phyloP scores from a whole-genome alignment of 2,888 invertebrate genomes.

The Prenolepis imparis region DNA sequence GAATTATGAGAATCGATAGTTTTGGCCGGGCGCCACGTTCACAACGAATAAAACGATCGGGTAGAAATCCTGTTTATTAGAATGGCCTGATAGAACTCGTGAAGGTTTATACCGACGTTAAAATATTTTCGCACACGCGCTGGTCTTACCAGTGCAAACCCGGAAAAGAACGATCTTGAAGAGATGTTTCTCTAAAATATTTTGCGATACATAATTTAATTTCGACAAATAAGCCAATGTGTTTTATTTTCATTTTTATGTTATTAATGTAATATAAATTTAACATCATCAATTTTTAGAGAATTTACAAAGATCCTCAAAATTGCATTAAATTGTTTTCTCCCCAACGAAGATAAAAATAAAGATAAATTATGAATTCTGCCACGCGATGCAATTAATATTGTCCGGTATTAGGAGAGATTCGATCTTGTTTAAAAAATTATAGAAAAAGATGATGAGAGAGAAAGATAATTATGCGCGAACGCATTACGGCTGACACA shows the following conservation, averaged over 20 bases:
- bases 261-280: background rate
- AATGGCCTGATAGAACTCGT: slow-evolving; percentile 16
- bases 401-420: background rate
- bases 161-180: background rate
- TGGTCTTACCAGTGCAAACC: background rate
- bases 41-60: slow-evolving; percentile 32
- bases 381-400: background rate
- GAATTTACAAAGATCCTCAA: background rate
- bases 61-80: slow-evolving; percentile 24
- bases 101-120: slow-evolving; percentile 35
- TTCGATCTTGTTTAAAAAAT: background rate
- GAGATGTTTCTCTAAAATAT: background rate
- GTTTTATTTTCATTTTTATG: background rate
- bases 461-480: slow-evolving; percentile 26
- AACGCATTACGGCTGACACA: slow-evolving; percentile 29
- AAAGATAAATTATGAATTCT: slow-evolving; percentile 8
- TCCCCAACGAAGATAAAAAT: background rate
- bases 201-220: background rate
- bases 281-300: background rate
- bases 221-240: background rate
- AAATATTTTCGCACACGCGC: slow-evolving; percentile 22
- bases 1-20: slow-evolving; percentile 70
- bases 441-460: background rate
- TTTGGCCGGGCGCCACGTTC: slow-evolving; percentile 76
- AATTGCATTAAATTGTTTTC: background rate